phyloP scores from a whole-genome alignment of 2,888 invertebrate genomes.

The Volucella bombylans region DNA sequence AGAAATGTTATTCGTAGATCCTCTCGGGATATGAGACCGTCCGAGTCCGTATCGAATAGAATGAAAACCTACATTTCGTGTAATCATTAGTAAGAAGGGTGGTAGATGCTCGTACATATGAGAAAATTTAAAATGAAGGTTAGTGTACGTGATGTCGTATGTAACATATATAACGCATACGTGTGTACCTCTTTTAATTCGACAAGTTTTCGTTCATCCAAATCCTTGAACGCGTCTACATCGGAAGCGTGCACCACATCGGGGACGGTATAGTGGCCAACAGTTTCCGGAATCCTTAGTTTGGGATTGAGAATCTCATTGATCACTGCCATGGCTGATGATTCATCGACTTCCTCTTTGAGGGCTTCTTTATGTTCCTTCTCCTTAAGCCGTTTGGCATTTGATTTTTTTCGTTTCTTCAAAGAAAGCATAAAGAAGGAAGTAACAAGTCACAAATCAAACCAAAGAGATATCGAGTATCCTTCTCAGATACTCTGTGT shows the following conservation, averaged over 20 bases:
- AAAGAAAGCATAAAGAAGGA: slow-evolving; percentile 44
- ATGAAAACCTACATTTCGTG: slow-evolving; percentile 84
- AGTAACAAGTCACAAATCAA: slow-evolving; percentile 51
- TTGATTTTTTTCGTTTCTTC: slow-evolving; percentile 79
- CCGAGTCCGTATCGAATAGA: slow-evolving; percentile 86
- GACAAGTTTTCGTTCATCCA: slow-evolving; percentile 85
- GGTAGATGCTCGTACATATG: background rate
- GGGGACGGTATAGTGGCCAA: slow-evolving; percentile 80
- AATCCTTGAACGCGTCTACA: slow-evolving; percentile 84
- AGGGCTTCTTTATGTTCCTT: slow-evolving; percentile 75
- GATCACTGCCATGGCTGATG: slow-evolving; percentile 80
- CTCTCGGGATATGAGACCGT: slow-evolving; percentile 86
- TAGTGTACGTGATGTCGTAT: slow-evolving; percentile 3
- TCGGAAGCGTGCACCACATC: slow-evolving; percentile 79
- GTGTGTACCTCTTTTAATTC: slow-evolving; percentile 86
- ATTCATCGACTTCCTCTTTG: slow-evolving; percentile 76
- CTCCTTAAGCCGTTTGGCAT: slow-evolving; percentile 78
- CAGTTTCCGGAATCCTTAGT: slow-evolving; percentile 79
- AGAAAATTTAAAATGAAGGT: background rate
- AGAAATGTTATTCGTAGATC: slow-evolving; percentile 86
- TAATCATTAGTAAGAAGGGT: background rate
- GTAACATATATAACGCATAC: slow-evolving; percentile 10
- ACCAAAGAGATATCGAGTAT: slow-evolving; percentile 2
- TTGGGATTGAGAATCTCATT: slow-evolving; percentile 82
- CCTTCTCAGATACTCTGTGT: background rate